Conservation (phyloP, 2,113 vertebrate genomes). For the Cynocephalus volans region DNA sequence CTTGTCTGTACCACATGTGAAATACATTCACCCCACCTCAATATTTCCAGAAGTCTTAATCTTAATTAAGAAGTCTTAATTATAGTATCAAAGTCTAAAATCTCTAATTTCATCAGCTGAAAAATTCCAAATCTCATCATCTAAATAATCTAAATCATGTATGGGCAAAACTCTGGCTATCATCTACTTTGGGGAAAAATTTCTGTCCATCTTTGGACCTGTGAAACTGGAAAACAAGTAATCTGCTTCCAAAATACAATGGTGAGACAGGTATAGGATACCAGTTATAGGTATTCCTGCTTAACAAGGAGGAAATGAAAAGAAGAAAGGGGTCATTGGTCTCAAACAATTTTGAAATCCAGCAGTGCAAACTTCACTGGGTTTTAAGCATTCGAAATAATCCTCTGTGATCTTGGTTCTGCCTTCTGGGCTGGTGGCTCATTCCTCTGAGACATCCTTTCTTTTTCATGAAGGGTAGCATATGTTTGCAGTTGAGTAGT, state of each 20-base stretch:
- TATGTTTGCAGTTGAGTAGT: background rate
- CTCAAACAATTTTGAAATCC: background rate
- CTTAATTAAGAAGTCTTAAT: no score
- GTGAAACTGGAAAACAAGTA: background rate
- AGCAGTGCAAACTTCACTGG: background rate
- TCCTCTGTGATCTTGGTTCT: background rate
- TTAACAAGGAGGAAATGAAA: background rate
- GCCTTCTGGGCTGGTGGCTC: background rate
- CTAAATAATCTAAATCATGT: conserved; percentile 10
- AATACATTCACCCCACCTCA: background rate
- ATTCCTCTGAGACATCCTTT: background rate
- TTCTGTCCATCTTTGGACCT: background rate
- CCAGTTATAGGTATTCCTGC: background rate
- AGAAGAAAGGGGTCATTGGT: background rate
- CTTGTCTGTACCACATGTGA: background rate
- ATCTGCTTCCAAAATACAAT: background rate
- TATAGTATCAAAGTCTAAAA: background rate
- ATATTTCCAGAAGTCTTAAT: background rate
- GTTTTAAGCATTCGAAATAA: background rate
- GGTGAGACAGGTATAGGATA: background rate
- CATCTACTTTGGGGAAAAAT: background rate
- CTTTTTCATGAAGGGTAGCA: background rate
- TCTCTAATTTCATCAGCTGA: background rate
- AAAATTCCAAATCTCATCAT: background rate
- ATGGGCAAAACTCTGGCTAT: background rate